These are phyloP conservation scores for Amazona vittata DNA, from an alignment of 2,113 vertebrate genomes.

Conservation along the genomic window DNA sequence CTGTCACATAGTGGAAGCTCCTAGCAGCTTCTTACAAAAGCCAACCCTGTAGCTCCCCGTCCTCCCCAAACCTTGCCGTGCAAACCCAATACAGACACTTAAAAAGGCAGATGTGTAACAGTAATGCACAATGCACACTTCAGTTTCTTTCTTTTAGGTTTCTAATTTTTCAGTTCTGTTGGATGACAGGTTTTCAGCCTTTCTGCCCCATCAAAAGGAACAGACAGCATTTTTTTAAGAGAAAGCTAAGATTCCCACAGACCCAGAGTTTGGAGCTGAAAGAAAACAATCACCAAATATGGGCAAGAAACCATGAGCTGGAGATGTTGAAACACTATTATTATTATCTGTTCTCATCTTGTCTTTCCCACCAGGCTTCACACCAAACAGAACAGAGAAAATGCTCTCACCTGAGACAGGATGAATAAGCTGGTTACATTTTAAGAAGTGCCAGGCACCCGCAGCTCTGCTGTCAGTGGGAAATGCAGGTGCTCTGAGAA, in stretches of 20 bases:
- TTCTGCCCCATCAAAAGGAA: neutral
- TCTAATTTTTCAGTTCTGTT: neutral
- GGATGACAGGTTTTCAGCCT: slow-evolving; percentile 6
- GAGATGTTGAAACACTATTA: slow-evolving; percentile 11
- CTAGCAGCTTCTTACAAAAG: neutral
- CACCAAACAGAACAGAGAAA: slow-evolving; percentile 16
- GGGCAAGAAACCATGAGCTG: slow-evolving; percentile 30
- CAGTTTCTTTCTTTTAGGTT: neutral
- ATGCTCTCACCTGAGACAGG: neutral
- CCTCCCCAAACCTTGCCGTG: neutral
- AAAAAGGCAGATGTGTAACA: neutral
- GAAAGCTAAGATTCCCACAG: neutral
- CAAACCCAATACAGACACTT: neutral
- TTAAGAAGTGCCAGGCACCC: slow-evolving; percentile 34
- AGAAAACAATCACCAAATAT: slow-evolving; percentile 46
- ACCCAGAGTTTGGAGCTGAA: neutral
- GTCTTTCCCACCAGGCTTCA: slow-evolving; percentile 18
- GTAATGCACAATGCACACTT: neutral
- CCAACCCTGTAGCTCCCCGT: neutral
- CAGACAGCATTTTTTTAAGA: neutral
- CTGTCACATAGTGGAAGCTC: neutral
- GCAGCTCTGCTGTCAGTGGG: neutral
- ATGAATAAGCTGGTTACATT: slow-evolving; percentile 18
- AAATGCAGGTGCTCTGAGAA: slow-evolving; percentile 46
- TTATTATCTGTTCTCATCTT: slow-evolving; percentile 40